A percentile compares a stretch with the other conserved stretches of the same genome.
These are phyloP conservation scores for Thaleichthys pacificus DNA, from an alignment of 2,797 vertebrate genomes.

Conservation along the genomic window DNA sequence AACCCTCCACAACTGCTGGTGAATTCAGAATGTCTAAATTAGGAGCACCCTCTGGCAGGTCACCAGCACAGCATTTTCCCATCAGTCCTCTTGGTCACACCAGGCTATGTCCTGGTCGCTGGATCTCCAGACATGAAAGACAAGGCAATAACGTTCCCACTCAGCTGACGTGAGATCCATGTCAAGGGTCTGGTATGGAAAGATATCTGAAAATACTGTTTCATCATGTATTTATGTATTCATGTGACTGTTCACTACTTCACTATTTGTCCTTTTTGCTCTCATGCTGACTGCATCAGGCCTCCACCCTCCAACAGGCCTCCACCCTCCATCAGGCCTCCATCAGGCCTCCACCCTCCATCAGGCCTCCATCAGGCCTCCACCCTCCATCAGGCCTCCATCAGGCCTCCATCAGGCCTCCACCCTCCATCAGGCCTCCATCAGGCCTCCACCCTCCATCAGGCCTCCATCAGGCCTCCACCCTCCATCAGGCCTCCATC, in stretches of 20 bases:
- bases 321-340: constrained; percentile 10
- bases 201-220: too few relatives aligned
- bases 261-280: neutral
- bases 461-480: too few relatives aligned
- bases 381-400: too few relatives aligned
- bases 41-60: constrained; percentile 42
- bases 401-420: too few relatives aligned
- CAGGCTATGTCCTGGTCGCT: too few relatives aligned
- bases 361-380: too few relatives aligned
- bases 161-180: neutral
- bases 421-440: too few relatives aligned
- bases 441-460: too few relatives aligned
- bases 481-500: too few relatives aligned
- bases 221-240: too few relatives aligned
- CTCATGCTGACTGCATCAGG: neutral
- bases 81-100: constrained; percentile 19
- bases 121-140: too few relatives aligned
- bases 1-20: constrained; percentile 51
- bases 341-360: neutral
- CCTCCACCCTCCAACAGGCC: constrained; percentile 12
- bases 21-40: constrained; percentile 48
- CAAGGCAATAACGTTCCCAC: neutral
- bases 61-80: constrained; percentile 52
- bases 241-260: neutral
- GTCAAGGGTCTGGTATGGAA: too few relatives aligned